phyloP scores from a whole-genome alignment of 2,888 invertebrate genomes.

The Acanthosoma haemorrhoidale region DNA sequence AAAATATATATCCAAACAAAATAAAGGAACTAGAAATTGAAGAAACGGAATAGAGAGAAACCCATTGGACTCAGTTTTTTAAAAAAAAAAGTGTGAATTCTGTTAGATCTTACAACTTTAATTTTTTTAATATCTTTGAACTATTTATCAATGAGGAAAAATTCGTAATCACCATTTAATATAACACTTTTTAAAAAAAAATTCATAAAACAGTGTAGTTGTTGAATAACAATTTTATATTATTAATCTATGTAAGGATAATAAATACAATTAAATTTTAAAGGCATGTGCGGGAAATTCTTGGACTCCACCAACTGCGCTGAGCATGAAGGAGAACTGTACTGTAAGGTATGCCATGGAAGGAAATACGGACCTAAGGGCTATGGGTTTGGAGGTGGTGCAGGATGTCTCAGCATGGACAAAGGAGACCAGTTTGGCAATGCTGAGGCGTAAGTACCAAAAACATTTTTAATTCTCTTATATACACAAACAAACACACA shows the following conservation, averaged over 20 bases:
- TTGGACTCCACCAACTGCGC: conserved; percentile 97
- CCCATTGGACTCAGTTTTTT: too few species aligned
- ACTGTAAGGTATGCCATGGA: conserved; percentile 95
- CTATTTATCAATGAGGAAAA: neutral
- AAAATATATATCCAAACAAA: too few species aligned
- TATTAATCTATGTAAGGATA: neutral
- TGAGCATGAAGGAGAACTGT: conserved; percentile 94
- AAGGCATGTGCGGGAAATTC: conserved; percentile 93
- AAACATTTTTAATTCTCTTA: conserved; percentile 36
- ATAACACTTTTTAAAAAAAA: too few species aligned
- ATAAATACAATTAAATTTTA: neutral
- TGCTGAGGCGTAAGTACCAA: conserved; percentile 64
- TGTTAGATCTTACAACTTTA: neutral
- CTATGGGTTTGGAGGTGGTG: conserved; percentile 97
- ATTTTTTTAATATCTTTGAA: neutral
- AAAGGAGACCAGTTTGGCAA: conserved; percentile 80
- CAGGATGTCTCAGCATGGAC: conserved; percentile 95
- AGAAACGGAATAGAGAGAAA: too few species aligned
- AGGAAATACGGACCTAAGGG: conserved; percentile 98
- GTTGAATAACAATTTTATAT: too few species aligned
- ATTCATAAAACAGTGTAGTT: too few species aligned
- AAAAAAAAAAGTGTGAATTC: too few species aligned
- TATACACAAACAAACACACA: conserved; percentile 9
- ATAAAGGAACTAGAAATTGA: too few species aligned
- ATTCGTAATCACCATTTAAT: neutral